Conservation (phyloP, 37 sponge, comb jelly and placozoan genomes). For the Cliona cf. orientalis region DNA sequence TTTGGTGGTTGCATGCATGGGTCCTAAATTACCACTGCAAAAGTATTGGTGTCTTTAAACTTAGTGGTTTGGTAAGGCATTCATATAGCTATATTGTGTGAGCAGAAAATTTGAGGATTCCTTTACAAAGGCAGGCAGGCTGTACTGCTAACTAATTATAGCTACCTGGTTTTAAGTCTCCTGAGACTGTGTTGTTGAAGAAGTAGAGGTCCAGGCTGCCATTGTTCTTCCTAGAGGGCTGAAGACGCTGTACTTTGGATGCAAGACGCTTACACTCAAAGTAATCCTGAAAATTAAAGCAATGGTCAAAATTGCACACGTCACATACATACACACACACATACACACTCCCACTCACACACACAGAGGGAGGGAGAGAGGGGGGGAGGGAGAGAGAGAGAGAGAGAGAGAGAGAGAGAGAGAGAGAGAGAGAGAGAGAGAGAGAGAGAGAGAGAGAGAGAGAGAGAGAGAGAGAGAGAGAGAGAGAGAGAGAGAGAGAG, state of each 20-base stretch:
- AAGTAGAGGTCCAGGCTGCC: conserved; percentile 62
- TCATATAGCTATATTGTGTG: no score
- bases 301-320: not conserved
- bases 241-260: not conserved
- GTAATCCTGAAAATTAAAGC: conserved; percentile 52
- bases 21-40: no score
- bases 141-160: not conserved
- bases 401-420: not conserved
- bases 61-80: no score
- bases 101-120: no score
- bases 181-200: conserved; percentile 10
- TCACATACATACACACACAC: conserved; percentile 7
- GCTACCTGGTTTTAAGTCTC: not conserved
- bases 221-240: not conserved
- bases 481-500: no score
- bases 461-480: no score
- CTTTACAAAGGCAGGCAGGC: not conserved
- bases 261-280: conserved; percentile 65
- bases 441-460: no score
- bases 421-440: not conserved
- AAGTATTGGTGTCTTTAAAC: no score
- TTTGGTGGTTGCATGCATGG: no score
- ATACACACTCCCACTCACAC: no score
- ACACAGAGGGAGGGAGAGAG: no score
- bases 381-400: not conserved